Evolutionary conservation across 1,140 invertebrate species (phyloP).

Genomic region (Scaptomyza hsui): DNA sequence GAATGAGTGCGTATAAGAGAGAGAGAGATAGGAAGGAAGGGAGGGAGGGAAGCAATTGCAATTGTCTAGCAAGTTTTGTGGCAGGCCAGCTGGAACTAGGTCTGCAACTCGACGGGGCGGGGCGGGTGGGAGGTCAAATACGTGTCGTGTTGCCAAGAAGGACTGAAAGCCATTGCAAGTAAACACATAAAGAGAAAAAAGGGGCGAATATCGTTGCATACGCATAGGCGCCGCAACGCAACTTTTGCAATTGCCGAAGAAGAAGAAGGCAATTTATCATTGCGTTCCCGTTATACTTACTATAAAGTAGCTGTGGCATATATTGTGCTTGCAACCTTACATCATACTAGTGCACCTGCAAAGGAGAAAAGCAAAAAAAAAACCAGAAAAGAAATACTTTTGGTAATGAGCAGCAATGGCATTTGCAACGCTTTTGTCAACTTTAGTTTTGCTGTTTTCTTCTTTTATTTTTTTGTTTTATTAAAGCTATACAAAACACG

Average conservation of each 20-base stretch:
- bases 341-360: constrained; percentile 44
- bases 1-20: background rate
- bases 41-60: constrained; percentile 30
- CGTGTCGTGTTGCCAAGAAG: constrained; percentile 38
- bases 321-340: constrained; percentile 27
- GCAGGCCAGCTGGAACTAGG: constrained; percentile 31
- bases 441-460: constrained; percentile 20
- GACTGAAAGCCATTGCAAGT: constrained; percentile 24
- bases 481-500: constrained; percentile 29
- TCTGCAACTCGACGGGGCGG: constrained; percentile 10
- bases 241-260: constrained; percentile 36
- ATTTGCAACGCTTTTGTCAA: constrained; percentile 42
- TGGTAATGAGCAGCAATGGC: constrained; percentile 38
- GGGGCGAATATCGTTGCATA: constrained; percentile 25
- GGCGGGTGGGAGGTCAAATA: background rate
- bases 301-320: constrained; percentile 8
- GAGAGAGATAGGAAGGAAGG: background rate
- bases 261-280: constrained; percentile 39
- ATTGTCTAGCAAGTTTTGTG: constrained; percentile 40
- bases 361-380: constrained; percentile 8
- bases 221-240: constrained; percentile 49
- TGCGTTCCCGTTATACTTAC: constrained; percentile 12
- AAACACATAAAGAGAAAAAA: background rate
- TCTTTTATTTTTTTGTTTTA: constrained; percentile 13
- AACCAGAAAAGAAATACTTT: constrained; percentile 8